Percentiles rank a stretch among this genome's conserved stretches.
Conservation (phyloP, 1,140 invertebrate species). For the Drosophila hydei region DNA sequence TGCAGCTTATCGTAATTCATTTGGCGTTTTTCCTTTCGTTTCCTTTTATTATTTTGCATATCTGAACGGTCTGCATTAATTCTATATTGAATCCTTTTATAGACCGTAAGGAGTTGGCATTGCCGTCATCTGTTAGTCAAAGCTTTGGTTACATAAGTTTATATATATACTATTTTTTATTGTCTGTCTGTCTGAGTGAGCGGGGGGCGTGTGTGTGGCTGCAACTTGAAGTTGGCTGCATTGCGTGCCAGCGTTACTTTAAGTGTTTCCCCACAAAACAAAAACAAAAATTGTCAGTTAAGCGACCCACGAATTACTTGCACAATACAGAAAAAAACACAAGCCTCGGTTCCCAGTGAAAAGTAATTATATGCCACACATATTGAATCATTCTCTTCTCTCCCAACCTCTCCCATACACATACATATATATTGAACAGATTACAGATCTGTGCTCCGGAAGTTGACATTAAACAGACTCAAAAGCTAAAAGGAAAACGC, state of each 20-base stretch:
- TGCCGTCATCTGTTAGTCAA: constrained; percentile 20
- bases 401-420: not conserved
- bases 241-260: constrained; percentile 48
- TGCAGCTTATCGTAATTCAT: constrained; percentile 78
- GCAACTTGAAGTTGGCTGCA: constrained; percentile 6
- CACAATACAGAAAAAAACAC: constrained; percentile 30
- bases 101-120: constrained; percentile 32
- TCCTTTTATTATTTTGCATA: constrained; percentile 20
- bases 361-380: constrained; percentile 41
- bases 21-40: constrained; percentile 54
- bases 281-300: constrained; percentile 65
- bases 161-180: constrained; percentile 5
- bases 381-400: constrained; percentile 26
- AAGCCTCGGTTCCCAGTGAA: constrained; percentile 17
- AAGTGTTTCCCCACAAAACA: constrained; percentile 31
- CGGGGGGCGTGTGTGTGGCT: not conserved
- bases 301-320: constrained; percentile 55
- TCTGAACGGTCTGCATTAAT: constrained; percentile 66
- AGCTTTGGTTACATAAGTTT: not conserved
- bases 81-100: constrained; percentile 75
- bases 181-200: not conserved
- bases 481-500: constrained; percentile 26
- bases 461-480: constrained; percentile 55
- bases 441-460: constrained; percentile 35
- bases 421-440: constrained; percentile 14